phyloP scores from a whole-genome alignment of 2,888 invertebrate species.

The Bugulina stolonifera region DNA sequence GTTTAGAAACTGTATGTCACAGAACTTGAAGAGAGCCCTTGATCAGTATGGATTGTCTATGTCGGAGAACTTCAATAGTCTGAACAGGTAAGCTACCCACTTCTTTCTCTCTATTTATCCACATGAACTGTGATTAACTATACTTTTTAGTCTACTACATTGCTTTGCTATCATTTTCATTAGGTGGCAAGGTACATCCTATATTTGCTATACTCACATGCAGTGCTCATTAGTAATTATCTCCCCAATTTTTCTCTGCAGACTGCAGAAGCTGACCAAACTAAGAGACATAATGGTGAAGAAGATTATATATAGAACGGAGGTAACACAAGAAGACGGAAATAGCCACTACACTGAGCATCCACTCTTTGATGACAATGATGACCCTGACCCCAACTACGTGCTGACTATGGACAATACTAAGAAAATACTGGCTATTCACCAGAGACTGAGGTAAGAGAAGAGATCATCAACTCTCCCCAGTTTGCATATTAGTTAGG shows the following conservation, averaged over 20 bases:
- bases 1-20: constrained; percentile 35
- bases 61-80: constrained; percentile 37
- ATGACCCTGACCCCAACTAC: constrained; percentile 28
- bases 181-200: no score
- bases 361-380: not conserved
- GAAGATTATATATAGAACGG: not conserved
- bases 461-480: no score
- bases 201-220: no score
- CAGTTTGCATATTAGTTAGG: no score
- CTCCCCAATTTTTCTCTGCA: no score
- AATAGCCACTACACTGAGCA: not conserved
- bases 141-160: no score
- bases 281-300: constrained; percentile 8
- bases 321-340: not conserved
- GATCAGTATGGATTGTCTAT: constrained; percentile 38
- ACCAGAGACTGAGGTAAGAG: constrained; percentile 17
- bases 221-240: no score
- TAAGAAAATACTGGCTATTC: constrained; percentile 25
- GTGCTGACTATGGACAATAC: constrained; percentile 30
- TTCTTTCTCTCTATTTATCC: no score
- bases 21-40: constrained; percentile 36
- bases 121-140: no score
- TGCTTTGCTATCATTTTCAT: no score
- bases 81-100: constrained; percentile 27
- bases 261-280: not conserved